Evolutionary conservation across 2,113 vertebrate species (phyloP).

Genomic region (Aythya baeri): DNA sequence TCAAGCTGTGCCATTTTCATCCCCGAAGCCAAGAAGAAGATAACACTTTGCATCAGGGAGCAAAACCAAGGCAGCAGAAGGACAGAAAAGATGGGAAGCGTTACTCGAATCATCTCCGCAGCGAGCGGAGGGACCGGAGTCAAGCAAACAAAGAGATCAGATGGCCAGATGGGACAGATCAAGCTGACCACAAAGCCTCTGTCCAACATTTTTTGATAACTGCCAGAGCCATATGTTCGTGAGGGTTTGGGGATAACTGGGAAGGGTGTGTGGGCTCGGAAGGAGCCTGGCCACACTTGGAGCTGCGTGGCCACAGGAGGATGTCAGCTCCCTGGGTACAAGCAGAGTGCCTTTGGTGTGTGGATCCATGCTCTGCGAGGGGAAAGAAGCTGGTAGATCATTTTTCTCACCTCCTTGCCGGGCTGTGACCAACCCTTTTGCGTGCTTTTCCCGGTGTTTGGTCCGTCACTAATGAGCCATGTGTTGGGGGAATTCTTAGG

Average conservation of each 20-base stretch:
- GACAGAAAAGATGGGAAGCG: background rate
- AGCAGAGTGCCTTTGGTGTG: background rate
- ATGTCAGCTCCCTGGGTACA: background rate
- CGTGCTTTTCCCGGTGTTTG: slow-evolving; percentile 22
- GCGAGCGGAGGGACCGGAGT: background rate
- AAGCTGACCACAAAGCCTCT: slow-evolving; percentile 49
- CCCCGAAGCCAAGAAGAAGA: background rate
- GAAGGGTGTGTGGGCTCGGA: background rate
- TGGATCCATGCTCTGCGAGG: background rate
- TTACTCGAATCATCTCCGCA: slow-evolving; percentile 51
- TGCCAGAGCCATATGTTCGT: slow-evolving; percentile 22
- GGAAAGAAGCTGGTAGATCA: slow-evolving; percentile 34
- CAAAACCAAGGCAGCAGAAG: background rate
- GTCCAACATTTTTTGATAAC: slow-evolving; percentile 50
- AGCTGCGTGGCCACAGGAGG: background rate
- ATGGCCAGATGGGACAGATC: slow-evolving; percentile 64
- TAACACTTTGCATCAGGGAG: slow-evolving; percentile 18
- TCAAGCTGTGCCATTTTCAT: slow-evolving; percentile 27
- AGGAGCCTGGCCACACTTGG: fast-evolving
- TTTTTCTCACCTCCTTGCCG: background rate
- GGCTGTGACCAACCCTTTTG: background rate
- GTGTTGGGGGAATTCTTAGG: slow-evolving; percentile 49
- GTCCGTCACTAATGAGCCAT: slow-evolving; percentile 56
- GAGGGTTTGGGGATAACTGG: slow-evolving; percentile 8
- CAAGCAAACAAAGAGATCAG: slow-evolving; percentile 32